These are phyloP conservation scores for Setophaga coronata DNA, from an alignment of 2,113 vertebrate species.

Conservation along the genomic window DNA sequence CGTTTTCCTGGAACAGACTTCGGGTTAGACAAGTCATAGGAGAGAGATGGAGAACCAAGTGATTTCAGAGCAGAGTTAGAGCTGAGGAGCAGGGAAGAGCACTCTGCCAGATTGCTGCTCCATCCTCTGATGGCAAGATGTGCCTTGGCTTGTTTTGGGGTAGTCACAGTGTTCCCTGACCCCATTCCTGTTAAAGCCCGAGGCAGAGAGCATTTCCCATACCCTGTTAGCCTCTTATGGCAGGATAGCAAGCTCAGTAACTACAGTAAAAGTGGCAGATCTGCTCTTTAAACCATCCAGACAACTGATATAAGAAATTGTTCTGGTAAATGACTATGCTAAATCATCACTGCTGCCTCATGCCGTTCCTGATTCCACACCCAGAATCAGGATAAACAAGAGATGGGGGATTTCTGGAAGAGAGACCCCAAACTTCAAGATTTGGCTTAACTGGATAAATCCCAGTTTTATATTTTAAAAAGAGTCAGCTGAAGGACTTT, in stretches of 20 bases:
- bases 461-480: neutral
- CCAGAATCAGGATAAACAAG: neutral
- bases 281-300: neutral
- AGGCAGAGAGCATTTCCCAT: neutral
- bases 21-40: neutral
- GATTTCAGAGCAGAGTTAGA: neutral
- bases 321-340: neutral
- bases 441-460: neutral
- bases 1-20: neutral
- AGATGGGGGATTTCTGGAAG: neutral
- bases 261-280: neutral
- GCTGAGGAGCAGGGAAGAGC: neutral
- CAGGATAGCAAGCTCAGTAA: neutral
- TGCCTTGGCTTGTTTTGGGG: neutral
- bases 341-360: neutral
- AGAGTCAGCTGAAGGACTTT: neutral
- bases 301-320: neutral
- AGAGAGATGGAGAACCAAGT: neutral
- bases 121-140: neutral
- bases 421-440: neutral
- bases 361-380: neutral
- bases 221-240: neutral
- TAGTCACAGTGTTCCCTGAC: neutral
- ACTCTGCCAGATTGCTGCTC: neutral
- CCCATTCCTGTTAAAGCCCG: neutral